These are phyloP conservation scores for Lasioglossum vierecki DNA, from an alignment of 2,888 invertebrate genomes.

Conservation along the genomic window DNA sequence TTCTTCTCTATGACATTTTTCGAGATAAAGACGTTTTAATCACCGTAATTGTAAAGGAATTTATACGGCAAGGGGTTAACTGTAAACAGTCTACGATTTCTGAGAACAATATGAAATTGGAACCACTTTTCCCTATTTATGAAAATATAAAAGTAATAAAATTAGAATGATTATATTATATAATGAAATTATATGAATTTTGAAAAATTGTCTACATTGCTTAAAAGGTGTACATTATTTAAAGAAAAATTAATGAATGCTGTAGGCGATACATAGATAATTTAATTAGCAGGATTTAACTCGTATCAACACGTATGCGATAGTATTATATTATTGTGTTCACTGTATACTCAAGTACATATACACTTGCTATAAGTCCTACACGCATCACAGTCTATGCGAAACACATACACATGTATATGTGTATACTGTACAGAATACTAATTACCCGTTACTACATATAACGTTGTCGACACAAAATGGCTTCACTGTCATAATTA, in stretches of 20 bases:
- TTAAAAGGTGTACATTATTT: neutral
- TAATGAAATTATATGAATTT: neutral
- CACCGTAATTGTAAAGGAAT: too few species aligned
- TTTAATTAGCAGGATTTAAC: neutral
- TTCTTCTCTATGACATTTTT: too few species aligned
- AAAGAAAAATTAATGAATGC: neutral
- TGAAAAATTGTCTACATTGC: neutral
- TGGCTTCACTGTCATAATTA: slow-evolving; percentile 20
- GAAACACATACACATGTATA: neutral
- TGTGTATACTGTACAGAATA: neutral
- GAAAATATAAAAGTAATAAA: too few species aligned
- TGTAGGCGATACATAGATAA: too few species aligned
- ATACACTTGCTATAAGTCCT: neutral
- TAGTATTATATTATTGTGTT: slow-evolving; percentile 26
- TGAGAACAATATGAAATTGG: neutral
- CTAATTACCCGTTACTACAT: slow-evolving; percentile 2
- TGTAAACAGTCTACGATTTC: neutral
- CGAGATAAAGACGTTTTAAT: too few species aligned
- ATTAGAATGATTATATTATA: too few species aligned
- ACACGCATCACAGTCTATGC: neutral
- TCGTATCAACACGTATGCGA: neutral
- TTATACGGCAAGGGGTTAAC: neutral
- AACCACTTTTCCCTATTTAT: neutral
- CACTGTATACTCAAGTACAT: neutral
- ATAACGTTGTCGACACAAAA: slow-evolving; percentile 5